A percentile compares a stretch with the other conserved stretches of the same genome.
Evolutionary conservation across 2,113 vertebrate species (phyloP).

Genomic region (Podarcis raffonei): DNA sequence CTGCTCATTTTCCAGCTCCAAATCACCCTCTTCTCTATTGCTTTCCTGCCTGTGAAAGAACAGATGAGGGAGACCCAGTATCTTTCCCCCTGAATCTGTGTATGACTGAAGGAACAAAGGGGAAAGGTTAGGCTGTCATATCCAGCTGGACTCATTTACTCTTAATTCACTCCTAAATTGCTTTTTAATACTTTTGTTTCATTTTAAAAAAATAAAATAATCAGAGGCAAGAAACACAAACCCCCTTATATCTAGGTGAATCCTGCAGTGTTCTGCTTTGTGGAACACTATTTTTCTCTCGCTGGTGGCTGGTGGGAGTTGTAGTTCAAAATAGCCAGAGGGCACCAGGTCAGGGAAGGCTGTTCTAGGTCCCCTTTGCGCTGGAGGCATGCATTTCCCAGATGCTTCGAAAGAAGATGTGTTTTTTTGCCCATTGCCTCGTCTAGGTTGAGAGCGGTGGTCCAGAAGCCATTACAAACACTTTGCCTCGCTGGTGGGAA

Average conservation of each 20-base stretch:
- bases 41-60: not conserved
- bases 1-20: not conserved
- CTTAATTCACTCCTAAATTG: not conserved
- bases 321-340: too few relatives aligned
- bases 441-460: conserved; percentile 5
- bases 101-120: not conserved
- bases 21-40: not conserved
- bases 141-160: not conserved
- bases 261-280: not conserved
- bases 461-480: not conserved
- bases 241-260: not conserved
- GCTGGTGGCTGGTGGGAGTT: not conserved
- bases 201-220: not conserved
- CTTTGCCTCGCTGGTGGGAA: not conserved
- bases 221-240: not conserved
- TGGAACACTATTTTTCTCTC: not conserved
- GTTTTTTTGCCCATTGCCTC: accelerated
- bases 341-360: too few relatives aligned
- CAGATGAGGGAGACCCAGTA: not conserved
- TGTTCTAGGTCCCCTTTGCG: too few relatives aligned
- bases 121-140: not conserved
- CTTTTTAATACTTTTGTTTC: not conserved
- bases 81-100: not conserved
- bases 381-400: not conserved
- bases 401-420: too few relatives aligned